Base-by-base conservation (phyloP, 2,113 vertebrate genomes). In the Hippocampus mohnikei region DNA sequence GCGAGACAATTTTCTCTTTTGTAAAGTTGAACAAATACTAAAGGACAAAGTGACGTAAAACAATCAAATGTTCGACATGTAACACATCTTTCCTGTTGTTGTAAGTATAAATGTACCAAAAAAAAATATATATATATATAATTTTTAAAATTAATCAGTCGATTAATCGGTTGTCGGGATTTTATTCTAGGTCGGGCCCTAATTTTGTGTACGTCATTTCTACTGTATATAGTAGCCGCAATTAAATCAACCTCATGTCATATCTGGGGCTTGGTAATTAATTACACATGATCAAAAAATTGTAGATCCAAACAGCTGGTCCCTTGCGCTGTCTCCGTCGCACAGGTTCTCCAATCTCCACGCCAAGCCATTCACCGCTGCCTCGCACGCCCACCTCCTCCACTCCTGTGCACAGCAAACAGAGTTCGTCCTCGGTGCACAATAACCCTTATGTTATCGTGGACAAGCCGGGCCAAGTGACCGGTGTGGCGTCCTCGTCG, bases 281-380 rank as follows among this genome's bases (percentile, higher is more conserved):
- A 52, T 52, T 20, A 52, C 18, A 21, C 16, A 25, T 8, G 11
- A 18, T 50, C 2, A 7, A 44, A 25, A 1, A 65, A 40, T 60
- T 33, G 7, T 66, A 46, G 0, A 3, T 44, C 41, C 37, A 61
- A 33, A 69, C 5, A 63, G 62, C 41, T 65, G 11, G 12, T 16
- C 58, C 3, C 5, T 20, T 69, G 8, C 66, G 2, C 65, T 68
- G 72, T 52, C 33, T 62, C 46, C 8, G 1, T 65, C 46, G 68
- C 81, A 63, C 92, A 98, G 96, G 96, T 69, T 98, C 96, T 80
- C 96, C 96, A 74, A 96, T 98, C 90, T 98, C 96, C 77, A 97
- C 96, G 64, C 96, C 96, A 73, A 96, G 96, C 90, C 96, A 96
- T 82, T 98, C 95, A 86, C 96, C 96, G 3, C 91, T 98, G 81